phyloP scores from a whole-genome alignment of 2,888 invertebrate species.

The Antitype chi region DNA sequence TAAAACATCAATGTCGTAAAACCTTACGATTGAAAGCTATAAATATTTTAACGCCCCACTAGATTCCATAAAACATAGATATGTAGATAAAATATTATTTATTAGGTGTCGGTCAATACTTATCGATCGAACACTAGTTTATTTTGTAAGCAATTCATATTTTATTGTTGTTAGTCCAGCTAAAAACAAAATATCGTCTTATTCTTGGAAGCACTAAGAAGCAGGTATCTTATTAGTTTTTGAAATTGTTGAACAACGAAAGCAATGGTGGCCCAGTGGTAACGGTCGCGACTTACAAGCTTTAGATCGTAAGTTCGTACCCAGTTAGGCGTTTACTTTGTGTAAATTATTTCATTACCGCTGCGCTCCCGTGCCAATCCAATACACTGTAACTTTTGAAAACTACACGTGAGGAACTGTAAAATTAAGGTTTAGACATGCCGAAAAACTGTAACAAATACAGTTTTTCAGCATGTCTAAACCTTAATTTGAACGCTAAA shows the following conservation, averaged over 20 bases:
- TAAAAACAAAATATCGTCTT: conserved; percentile 50
- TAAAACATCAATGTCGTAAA: conserved; percentile 71
- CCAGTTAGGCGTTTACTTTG: too few species aligned
- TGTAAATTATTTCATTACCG: too few species aligned
- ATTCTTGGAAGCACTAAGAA: conserved; percentile 5
- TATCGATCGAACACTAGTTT: conserved; percentile 56
- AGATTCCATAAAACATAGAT: conserved; percentile 63
- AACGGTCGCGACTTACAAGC: too few species aligned
- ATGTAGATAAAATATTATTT: conserved; percentile 64
- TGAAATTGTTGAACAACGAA: not conserved
- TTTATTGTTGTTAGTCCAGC: conserved; percentile 58
- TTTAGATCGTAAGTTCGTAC: too few species aligned
- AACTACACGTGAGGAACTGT: too few species aligned
- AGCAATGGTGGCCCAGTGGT: too few species aligned
- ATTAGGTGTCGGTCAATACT: conserved; percentile 63
- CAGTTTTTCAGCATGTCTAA: too few species aligned
- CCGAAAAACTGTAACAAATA: too few species aligned
- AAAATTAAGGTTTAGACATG: too few species aligned
- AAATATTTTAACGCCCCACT: conserved; percentile 68
- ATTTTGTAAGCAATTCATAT: conserved; percentile 58
- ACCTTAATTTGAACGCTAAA: too few species aligned
- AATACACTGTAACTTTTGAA: too few species aligned
- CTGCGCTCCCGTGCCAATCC: too few species aligned
- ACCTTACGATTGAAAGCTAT: conserved; percentile 69
- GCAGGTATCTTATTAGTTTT: conserved; percentile 15